Evolutionary conservation across 1,140 invertebrate species (phyloP), one percentile per base, ranked within the genome.

Genomic region (Zeugodacus cucurbitae): DNA sequence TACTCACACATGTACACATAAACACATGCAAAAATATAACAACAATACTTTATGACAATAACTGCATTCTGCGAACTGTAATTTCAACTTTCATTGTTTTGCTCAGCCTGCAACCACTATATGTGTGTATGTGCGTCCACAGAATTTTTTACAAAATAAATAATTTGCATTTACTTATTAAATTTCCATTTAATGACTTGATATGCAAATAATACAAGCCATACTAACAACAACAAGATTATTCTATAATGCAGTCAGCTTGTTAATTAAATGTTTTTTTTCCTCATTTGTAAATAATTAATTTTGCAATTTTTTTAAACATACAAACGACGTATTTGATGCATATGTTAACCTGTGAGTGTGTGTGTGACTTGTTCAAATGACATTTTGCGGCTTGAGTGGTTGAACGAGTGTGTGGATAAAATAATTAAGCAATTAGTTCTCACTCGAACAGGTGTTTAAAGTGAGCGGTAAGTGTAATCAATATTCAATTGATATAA

Each of bases 181-280:
- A 82, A 82, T 48, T 82, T 44, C 34, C 41, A 48, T 48, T 82
- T 82, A 82, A 82, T 82, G 74, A 48, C n/a, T 82, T 26, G 20
- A 82, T 74, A 44, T 48, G n/a, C 74, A 48, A 82, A 82, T 26
- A 74, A 14, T 6, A 74, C 4, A 10, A 37, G 11, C 34, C 17
- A 74, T 34, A 74, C 20, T 14, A 74, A 74, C 34, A 74, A n/a
- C 37, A 78, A 48, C 41, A 82, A 48, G n/a, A 44, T 48, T 48
- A 82, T 26, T 14, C 37, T 48, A 82, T 26, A 82, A 48, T 54
- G 44, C 74, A 82, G 44, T 29, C 74, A 54, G 41, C 74, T 29
- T 82, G 74, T 82, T 82, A 54, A 82, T 82, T 54, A 82, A 82
- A 74, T 41, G 67, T 74, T 74, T 41, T 74, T 34, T 74, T 11